Conservation (phyloP, 2,797 vertebrate species). For the Uromys caudimaculatus region DNA sequence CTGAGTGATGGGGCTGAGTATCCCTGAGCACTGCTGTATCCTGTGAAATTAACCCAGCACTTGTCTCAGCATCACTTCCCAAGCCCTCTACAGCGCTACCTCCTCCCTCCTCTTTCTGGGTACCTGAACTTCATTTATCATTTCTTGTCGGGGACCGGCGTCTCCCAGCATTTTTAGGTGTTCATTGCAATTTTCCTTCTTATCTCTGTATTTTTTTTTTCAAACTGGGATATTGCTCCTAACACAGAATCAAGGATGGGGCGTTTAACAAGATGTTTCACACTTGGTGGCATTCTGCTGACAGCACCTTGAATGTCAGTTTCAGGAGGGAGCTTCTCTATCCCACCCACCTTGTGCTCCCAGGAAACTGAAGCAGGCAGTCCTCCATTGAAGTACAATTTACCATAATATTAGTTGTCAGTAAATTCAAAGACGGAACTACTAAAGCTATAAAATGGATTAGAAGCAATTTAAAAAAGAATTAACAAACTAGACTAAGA, state of each 20-base stretch:
- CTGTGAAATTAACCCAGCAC: neutral
- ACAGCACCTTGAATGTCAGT: constrained; percentile 82
- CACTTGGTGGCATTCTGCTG: constrained; percentile 70
- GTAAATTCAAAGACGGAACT: constrained; percentile 90
- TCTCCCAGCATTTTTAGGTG: neutral
- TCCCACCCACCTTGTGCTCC: constrained; percentile 88
- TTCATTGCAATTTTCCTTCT: neutral
- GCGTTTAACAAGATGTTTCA: constrained; percentile 82
- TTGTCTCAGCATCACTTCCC: constrained; percentile 51
- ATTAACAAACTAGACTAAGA: constrained; percentile 93
- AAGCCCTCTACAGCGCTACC: constrained; percentile 16
- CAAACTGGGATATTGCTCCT: constrained; percentile 72
- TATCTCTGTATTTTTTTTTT: constrained; percentile 60
- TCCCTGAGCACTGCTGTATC: neutral
- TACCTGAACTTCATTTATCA: neutral
- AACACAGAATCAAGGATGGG: constrained; percentile 75
- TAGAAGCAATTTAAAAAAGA: constrained; percentile 92
- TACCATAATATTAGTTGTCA: constrained; percentile 90
- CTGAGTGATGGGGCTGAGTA: neutral
- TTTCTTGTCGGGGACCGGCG: neutral
- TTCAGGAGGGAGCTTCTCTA: constrained; percentile 78
- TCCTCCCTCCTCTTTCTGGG: neutral
- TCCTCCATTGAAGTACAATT: constrained; percentile 85
- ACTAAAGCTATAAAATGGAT: constrained; percentile 93
- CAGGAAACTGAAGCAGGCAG: constrained; percentile 83